Conservation (phyloP, 2,888 invertebrate species). For the Microchrysa polita region DNA sequence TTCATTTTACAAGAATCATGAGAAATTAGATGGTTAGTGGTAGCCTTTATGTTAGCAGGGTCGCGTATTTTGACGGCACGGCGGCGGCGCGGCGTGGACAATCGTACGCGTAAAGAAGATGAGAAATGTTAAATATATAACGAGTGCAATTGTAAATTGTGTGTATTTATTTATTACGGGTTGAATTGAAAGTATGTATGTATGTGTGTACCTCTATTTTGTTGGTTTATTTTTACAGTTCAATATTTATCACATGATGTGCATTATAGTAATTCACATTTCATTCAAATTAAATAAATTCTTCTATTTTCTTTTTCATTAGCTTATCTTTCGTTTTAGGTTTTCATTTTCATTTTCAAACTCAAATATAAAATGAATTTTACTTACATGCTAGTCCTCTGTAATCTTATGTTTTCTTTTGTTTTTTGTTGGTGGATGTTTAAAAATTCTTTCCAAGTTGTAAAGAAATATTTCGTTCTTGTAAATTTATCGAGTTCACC, state of each 20-base stretch:
- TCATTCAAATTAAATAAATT: constrained; percentile 43
- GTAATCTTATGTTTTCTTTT: constrained; percentile 47
- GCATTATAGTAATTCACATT: constrained; percentile 46
- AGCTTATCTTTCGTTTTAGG: constrained; percentile 45
- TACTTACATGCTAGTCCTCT: constrained; percentile 48
- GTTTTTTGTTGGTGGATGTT: too few species aligned
- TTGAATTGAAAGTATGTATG: neutral
- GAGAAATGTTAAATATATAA: constrained; percentile 12
- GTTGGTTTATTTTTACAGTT: neutral
- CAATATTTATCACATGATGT: constrained; percentile 42
- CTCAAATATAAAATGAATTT: constrained; percentile 12
- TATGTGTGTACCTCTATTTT: neutral
- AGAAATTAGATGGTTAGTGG: neutral
- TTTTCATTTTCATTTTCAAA: constrained; percentile 49
- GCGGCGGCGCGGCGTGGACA: too few species aligned
- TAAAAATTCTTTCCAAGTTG: too few species aligned
- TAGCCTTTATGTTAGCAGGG: constrained; percentile 5
- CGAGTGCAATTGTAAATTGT: constrained; percentile 4
- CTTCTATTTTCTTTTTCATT: constrained; percentile 46
- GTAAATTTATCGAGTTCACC: too few species aligned
- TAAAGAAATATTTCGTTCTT: too few species aligned
- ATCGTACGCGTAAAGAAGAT: neutral
- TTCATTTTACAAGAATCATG: neutral
- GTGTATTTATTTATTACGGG: neutral
- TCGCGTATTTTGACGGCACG: too few species aligned